Conservation (phyloP, 30 jellyfish, hydroid and myxozoan genomes). For the Pseudorhiza aurosa region DNA sequence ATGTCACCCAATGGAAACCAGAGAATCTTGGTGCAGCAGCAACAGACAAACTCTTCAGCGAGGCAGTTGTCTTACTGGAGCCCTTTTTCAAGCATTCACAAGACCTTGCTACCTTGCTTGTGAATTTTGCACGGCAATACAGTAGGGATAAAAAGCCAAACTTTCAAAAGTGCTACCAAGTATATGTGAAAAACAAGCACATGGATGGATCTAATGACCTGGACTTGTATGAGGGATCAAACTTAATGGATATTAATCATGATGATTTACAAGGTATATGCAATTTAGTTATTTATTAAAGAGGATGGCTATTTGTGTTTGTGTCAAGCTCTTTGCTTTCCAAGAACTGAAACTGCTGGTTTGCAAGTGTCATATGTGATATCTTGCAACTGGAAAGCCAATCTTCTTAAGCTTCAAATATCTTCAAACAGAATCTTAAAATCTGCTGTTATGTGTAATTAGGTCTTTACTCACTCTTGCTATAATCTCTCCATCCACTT, state of each 20-base stretch:
- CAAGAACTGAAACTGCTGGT: too few relatives aligned
- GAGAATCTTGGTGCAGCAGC: conserved; percentile 60
- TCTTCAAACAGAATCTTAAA: too few relatives aligned
- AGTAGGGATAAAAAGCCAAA: conserved; percentile 60
- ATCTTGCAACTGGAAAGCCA: too few relatives aligned
- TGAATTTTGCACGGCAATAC: conserved; percentile 63
- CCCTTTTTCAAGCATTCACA: conserved; percentile 64
- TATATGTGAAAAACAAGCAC: conserved; percentile 33
- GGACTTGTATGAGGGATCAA: neutral
- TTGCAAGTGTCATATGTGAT: too few relatives aligned
- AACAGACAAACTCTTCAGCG: conserved; percentile 70
- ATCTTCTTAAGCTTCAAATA: too few relatives aligned
- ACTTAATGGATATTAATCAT: neutral
- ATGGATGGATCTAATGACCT: neutral
- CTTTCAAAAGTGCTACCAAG: conserved; percentile 54
- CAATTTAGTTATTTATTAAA: too few relatives aligned
- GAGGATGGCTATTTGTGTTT: too few relatives aligned
- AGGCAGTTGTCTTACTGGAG: conserved; percentile 38
- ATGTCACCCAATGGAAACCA: conserved; percentile 64
- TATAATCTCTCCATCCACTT: too few relatives aligned
- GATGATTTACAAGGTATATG: conserved; percentile 42
- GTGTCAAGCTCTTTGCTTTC: too few relatives aligned
- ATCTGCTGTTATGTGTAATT: too few relatives aligned
- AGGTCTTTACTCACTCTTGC: too few relatives aligned
- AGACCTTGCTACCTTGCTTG: conserved; percentile 31